phyloP scores from a whole-genome alignment of 1,140 invertebrate genomes.

The Telenomus remus region DNA sequence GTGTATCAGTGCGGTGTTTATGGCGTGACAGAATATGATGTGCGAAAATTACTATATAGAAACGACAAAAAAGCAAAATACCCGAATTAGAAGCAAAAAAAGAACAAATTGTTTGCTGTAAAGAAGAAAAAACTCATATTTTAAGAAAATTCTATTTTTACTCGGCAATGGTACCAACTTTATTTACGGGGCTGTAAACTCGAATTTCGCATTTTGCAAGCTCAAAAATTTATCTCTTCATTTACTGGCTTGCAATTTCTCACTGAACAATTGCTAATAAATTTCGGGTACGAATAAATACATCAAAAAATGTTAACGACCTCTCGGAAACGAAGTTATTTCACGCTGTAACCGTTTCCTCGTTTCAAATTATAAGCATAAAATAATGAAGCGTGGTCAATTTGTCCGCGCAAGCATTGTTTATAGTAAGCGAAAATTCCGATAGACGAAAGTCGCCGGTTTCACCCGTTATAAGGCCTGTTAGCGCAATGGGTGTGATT shows the following conservation, averaged over 20 bases:
- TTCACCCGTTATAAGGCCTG: slow-evolving; percentile 67
- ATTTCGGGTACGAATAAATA: slow-evolving; percentile 36
- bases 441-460: slow-evolving; percentile 24
- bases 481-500: slow-evolving; percentile 72
- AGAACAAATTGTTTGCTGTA: too few relatives aligned
- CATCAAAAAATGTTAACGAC: slow-evolving; percentile 37
- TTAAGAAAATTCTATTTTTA: too few relatives aligned
- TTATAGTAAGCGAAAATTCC: slow-evolving; percentile 19
- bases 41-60: slow-evolving; percentile 23
- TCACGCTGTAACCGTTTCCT: slow-evolving; percentile 27
- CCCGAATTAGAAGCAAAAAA: slow-evolving; percentile 22
- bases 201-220: slow-evolving; percentile 1
- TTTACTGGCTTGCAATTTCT: slow-evolving; percentile 22
- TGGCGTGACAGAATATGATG: slow-evolving; percentile 36
- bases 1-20: slow-evolving; percentile 28
- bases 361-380: slow-evolving; percentile 29
- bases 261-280: slow-evolving; percentile 44
- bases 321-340: slow-evolving; percentile 26
- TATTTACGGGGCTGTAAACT: too few relatives aligned
- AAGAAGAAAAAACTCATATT: too few relatives aligned
- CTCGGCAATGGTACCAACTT: too few relatives aligned
- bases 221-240: slow-evolving; percentile 41
- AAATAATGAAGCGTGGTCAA: slow-evolving; percentile 34
- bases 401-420: slow-evolving; percentile 32
- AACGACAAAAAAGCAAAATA: slow-evolving; percentile 21